Percentiles rank a stretch among this genome's conserved stretches.
phyloP scores from a whole-genome alignment of 92 coral and sea anemone species.

The Epizoanthus fatuus region DNA sequence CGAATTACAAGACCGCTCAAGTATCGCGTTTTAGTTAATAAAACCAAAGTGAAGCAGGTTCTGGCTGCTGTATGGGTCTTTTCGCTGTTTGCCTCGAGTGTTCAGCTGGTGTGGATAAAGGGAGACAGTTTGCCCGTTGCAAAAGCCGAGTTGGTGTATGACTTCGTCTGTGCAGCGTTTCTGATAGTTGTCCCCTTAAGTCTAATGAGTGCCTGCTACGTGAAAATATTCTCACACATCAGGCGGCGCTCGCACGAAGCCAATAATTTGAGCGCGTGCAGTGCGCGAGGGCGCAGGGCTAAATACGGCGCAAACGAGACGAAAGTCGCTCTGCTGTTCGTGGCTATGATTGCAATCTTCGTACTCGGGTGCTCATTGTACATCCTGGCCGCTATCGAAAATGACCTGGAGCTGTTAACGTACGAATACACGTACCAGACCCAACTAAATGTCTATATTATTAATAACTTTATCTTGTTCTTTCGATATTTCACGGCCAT shows the following conservation, averaged over 20 bases:
- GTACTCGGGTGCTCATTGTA: slow-evolving; percentile 76
- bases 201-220: slow-evolving; percentile 59
- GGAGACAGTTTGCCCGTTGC: neutral
- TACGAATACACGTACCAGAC: slow-evolving; percentile 46
- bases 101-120: slow-evolving; percentile 77
- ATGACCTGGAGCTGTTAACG: slow-evolving; percentile 65
- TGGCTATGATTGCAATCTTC: slow-evolving; percentile 85
- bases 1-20: slow-evolving; percentile 70
- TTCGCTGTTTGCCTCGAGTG: slow-evolving; percentile 69
- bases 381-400: slow-evolving; percentile 68
- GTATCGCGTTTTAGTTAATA: slow-evolving; percentile 70
- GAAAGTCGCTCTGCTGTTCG: slow-evolving; percentile 66
- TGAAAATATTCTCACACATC: slow-evolving; percentile 67
- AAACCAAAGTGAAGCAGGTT: slow-evolving; percentile 15
- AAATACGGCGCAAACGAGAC: slow-evolving; percentile 57
- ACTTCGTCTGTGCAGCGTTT: slow-evolving; percentile 57
- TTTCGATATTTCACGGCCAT: slow-evolving; percentile 81
- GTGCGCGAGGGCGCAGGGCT: neutral
- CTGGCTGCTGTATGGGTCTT: slow-evolving; percentile 65
- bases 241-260: slow-evolving; percentile 47
- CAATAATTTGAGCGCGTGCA: slow-evolving; percentile 34
- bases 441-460: slow-evolving; percentile 27
- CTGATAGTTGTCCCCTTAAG: slow-evolving; percentile 70
- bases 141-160: slow-evolving; percentile 69
- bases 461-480: slow-evolving; percentile 53